These are phyloP conservation scores for Lobophora halterata DNA, from an alignment of 2,888 invertebrate species.

Conservation along the genomic window DNA sequence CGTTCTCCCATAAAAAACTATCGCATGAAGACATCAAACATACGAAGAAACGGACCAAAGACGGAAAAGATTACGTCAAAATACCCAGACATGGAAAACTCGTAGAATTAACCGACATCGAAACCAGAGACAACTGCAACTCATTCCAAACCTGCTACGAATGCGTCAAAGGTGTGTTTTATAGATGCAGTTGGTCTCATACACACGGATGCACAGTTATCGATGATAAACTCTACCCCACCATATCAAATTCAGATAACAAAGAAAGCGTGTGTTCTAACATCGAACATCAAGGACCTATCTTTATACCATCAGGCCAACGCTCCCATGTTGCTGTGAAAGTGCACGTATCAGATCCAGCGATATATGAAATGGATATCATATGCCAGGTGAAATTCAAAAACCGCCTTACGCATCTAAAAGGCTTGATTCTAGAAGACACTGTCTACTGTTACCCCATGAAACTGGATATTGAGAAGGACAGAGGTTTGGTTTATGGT, in stretches of 20 bases:
- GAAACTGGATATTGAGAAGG: constrained; percentile 1
- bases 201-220: constrained; percentile 43
- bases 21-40: constrained; percentile 1
- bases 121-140: constrained; percentile 32
- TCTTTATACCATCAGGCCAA: constrained; percentile 38
- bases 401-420: constrained; percentile 9
- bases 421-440: constrained; percentile 8
- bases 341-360: constrained; percentile 40
- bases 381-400: constrained; percentile 22
- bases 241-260: constrained; percentile 15
- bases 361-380: constrained; percentile 7
- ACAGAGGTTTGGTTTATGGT: constrained; percentile 2
- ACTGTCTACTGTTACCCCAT: constrained; percentile 10
- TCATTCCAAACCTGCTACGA: constrained; percentile 40
- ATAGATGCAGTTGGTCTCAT: constrained; percentile 51
- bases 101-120: neutral
- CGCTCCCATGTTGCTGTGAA: constrained; percentile 40
- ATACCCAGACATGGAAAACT: too few species aligned
- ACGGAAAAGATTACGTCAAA: too few species aligned
- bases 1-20: constrained; percentile 6
- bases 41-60: constrained; percentile 1
- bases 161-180: constrained; percentile 38
- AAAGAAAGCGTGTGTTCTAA: constrained; percentile 37
- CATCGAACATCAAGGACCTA: constrained; percentile 37
- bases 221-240: constrained; percentile 35